These are phyloP conservation scores for Congeria kusceri DNA, from an alignment of 2,888 invertebrate genomes.

Conservation along the genomic window DNA sequence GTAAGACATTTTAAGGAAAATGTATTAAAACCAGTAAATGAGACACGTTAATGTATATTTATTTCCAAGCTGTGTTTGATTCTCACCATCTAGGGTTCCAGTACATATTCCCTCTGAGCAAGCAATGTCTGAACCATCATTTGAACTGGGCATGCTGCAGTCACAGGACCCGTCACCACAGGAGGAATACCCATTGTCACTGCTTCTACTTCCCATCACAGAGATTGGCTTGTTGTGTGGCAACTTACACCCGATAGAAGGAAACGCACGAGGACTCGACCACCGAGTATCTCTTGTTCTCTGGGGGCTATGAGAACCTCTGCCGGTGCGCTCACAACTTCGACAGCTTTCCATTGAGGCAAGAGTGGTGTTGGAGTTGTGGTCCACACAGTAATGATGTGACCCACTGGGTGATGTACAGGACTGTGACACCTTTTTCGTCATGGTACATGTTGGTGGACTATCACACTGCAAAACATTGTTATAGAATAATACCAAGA, in stretches of 20 bases:
- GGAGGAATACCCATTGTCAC: slow-evolving; percentile 95
- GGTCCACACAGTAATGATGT: slow-evolving; percentile 66
- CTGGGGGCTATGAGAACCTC: slow-evolving; percentile 66
- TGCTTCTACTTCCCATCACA: slow-evolving; percentile 78
- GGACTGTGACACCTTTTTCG: slow-evolving; percentile 51
- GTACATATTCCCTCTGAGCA: slow-evolving; percentile 96
- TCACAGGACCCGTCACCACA: slow-evolving; percentile 90
- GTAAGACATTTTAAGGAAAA: not conserved
- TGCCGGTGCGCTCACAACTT: slow-evolving; percentile 51
- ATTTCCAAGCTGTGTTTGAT: no score
- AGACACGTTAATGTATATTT: no score
- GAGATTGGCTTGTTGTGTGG: slow-evolving; percentile 21
- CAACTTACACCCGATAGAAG: slow-evolving; percentile 1
- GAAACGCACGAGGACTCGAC: not conserved
- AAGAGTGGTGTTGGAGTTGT: slow-evolving; percentile 72
- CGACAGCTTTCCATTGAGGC: slow-evolving; percentile 73
- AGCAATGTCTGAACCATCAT: slow-evolving; percentile 95
- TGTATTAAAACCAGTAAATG: no score
- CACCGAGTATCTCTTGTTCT: slow-evolving; percentile 36
- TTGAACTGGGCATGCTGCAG: slow-evolving; percentile 93
- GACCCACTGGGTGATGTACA: slow-evolving; percentile 29
- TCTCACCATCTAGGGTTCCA: slow-evolving; percentile 84
- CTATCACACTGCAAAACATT: slow-evolving; percentile 74
- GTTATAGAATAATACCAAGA: no score
- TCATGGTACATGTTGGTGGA: slow-evolving; percentile 48